Evolutionary conservation across 2,113 vertebrate species (phyloP), one percentile per base, ranked within the genome.

Genomic region (Origma solitaria): DNA sequence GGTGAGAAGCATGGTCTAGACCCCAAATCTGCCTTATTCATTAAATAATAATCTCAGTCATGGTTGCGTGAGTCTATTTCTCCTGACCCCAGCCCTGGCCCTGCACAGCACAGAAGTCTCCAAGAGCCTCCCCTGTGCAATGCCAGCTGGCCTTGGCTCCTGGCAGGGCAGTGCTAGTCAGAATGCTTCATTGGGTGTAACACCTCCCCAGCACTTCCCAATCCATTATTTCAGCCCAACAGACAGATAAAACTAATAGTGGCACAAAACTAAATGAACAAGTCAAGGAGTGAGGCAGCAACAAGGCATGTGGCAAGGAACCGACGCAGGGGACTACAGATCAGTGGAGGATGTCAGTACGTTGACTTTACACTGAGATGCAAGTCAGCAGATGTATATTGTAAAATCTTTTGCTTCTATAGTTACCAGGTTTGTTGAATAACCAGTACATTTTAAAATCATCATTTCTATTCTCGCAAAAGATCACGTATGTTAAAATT

Each of bases 261-360:
- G 22, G 19, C 25, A 77, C 22, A 82, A 70, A 76, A 10, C 5
- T 7, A 53, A 79, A 66, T 13, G 1, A 85, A 30, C 13, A n/a
- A 44, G 35, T 72, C 33, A 81, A 64, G 18, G 51, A 70, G 24
- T 0, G 4, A 73, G 51, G 24, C 18, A 65, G 53, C 44, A 83
- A 27, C 8, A 58, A 37, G 10, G 18, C 1, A 0, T 44, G 16
- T 16, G 44, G 28, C 45, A 80, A 86, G 64, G 10, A 71, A 30
- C 14, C 6, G 42, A 17, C 40, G 28, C 6, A 15, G 2, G 2
- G 38, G 31, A 58, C 47, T 66, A 28, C 0, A 0, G 79, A 20
- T 38, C 1, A 0, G 24, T 31, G 33, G 8, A 68, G 12, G 17
- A 58, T 30, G 23, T 30, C 22, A 35, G 17, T 11, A 27, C 22